Conservation (phyloP, 2,113 vertebrate species). For the Dicerorhinus sumatrensis region DNA sequence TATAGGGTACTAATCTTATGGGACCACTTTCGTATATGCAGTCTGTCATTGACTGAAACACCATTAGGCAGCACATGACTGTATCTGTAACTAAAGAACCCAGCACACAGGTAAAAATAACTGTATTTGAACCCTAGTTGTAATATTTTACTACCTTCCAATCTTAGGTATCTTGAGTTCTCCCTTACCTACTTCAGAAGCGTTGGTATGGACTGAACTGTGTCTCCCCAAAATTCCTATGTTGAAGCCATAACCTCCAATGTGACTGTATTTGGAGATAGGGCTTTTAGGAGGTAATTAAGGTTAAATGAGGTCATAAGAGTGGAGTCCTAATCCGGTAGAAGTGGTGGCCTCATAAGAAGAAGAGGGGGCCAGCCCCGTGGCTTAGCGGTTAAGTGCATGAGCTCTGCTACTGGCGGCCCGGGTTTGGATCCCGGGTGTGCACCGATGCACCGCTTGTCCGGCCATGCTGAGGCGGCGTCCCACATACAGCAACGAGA, state of each 20-base stretch:
- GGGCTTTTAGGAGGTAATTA: background rate
- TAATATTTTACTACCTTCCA: slow-evolving; percentile 48
- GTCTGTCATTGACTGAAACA: no score
- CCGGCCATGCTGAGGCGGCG: no score
- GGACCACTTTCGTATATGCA: no score
- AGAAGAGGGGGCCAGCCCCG: no score
- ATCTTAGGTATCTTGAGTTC: background rate
- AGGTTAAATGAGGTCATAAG: background rate
- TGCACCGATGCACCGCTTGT: no score
- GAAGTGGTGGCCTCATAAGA: background rate
- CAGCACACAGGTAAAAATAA: background rate
- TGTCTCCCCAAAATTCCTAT: background rate
- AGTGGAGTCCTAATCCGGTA: background rate
- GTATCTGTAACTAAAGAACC: background rate
- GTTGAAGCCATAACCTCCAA: background rate
- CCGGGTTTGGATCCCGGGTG: no score
- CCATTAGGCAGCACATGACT: no score
- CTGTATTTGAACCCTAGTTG: background rate
- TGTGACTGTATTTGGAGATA: background rate
- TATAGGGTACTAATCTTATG: no score
- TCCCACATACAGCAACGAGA: no score
- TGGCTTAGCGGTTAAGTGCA: no score
- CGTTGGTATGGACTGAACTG: background rate
- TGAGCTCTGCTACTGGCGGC: no score
- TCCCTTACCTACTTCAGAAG: background rate